Conservation (phyloP, 2,888 invertebrate species). For the Adelognathus sp. region DNA sequence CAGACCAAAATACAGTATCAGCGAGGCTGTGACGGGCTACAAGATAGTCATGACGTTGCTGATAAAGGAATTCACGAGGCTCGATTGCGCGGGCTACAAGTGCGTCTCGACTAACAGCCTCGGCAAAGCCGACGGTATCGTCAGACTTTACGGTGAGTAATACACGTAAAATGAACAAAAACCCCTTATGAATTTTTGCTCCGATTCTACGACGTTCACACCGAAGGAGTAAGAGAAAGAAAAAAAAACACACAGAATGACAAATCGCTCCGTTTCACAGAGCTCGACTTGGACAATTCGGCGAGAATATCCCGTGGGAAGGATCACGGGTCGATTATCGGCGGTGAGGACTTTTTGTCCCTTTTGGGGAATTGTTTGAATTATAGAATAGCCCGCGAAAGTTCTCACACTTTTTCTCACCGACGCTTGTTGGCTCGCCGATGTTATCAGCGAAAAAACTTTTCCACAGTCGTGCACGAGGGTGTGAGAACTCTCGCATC, state of each 20-base stretch:
- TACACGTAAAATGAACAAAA: no score
- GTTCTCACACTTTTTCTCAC: no score
- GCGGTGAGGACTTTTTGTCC: conserved; percentile 80
- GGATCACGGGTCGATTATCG: conserved; percentile 84
- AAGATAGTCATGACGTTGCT: conserved; percentile 89
- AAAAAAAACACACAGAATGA: conserved; percentile 17
- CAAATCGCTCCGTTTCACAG: conserved; percentile 69
- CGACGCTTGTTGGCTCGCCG: no score
- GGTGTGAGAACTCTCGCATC: background rate
- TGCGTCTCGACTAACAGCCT: conserved; percentile 91
- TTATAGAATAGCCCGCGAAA: conserved; percentile 34
- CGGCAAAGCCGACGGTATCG: conserved; percentile 89
- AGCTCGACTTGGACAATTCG: conserved; percentile 83
- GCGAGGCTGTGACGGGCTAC: conserved; percentile 88
- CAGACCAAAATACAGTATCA: conserved; percentile 89
- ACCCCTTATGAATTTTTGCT: no score
- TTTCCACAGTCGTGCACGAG: background rate
- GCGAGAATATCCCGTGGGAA: conserved; percentile 81
- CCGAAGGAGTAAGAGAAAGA: background rate
- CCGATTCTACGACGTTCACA: no score
- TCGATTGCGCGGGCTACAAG: conserved; percentile 89
- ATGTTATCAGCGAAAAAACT: background rate
- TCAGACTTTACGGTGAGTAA: conserved; percentile 87
- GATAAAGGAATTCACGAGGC: conserved; percentile 84
- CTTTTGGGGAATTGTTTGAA: conserved; percentile 38